A percentile compares a stretch with the other conserved stretches of the same genome.
phyloP scores from a whole-genome alignment of 2,797 vertebrate genomes.

The Melanotaenia pygmaea region DNA sequence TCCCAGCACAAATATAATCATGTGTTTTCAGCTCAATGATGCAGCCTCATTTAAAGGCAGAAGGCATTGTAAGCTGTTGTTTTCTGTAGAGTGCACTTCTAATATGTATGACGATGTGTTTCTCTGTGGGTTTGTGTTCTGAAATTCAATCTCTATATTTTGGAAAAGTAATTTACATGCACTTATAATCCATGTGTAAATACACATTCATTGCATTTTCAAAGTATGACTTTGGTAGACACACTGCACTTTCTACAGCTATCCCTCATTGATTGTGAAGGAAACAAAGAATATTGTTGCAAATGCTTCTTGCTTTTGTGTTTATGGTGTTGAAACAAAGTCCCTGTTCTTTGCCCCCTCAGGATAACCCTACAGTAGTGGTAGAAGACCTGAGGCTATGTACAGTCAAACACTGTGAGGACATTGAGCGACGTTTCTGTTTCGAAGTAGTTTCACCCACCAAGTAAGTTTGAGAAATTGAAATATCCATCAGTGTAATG shows the following conservation, averaged over 20 bases:
- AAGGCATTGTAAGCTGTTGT: slow-evolving; percentile 9
- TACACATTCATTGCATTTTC: neutral
- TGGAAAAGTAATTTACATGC: neutral
- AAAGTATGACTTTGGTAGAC: neutral
- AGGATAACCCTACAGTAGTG: slow-evolving; percentile 97
- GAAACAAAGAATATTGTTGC: neutral
- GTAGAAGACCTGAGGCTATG: slow-evolving; percentile 96
- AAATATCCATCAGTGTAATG: slow-evolving; percentile 17
- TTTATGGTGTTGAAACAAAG: slow-evolving; percentile 5
- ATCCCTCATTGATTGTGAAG: neutral
- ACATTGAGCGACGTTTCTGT: slow-evolving; percentile 96
- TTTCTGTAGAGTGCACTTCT: slow-evolving; percentile 3
- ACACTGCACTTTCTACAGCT: neutral
- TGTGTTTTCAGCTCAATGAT: slow-evolving; percentile 47
- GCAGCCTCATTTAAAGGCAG: slow-evolving; percentile 11
- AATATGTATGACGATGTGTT: neutral
- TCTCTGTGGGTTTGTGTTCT: neutral
- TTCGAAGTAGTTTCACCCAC: slow-evolving; percentile 99
- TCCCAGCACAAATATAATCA: slow-evolving; percentile 27
- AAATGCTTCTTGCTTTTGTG: neutral
- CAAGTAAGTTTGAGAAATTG: slow-evolving; percentile 86
- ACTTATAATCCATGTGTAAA: neutral
- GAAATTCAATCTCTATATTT: neutral
- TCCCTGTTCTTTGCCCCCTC: slow-evolving; percentile 10
- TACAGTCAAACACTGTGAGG: slow-evolving; percentile 97